These are phyloP conservation scores for Danio albolineatus DNA, from an alignment of 2,797 vertebrate species.

Conservation along the genomic window DNA sequence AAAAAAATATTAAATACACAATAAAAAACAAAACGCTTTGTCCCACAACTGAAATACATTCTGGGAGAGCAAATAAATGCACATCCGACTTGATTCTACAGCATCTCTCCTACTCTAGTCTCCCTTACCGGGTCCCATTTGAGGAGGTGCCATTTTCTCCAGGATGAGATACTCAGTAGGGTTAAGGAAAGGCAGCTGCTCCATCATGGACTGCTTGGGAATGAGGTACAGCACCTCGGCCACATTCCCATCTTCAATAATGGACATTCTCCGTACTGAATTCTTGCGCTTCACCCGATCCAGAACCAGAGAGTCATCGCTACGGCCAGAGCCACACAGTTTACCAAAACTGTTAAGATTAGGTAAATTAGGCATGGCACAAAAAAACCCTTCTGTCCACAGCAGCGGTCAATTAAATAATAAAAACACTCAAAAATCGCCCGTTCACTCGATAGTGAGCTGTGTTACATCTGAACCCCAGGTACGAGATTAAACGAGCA, in stretches of 20 bases:
- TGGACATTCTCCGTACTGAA: constrained; percentile 81
- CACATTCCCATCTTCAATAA: constrained; percentile 84
- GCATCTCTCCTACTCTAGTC: background rate
- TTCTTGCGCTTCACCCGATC: constrained; percentile 80
- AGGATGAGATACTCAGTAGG: constrained; percentile 84
- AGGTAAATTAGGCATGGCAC: constrained; percentile 84
- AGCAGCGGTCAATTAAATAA: constrained; percentile 54
- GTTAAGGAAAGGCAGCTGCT: constrained; percentile 86
- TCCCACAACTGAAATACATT: background rate
- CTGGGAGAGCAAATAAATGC: background rate
- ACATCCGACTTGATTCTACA: background rate
- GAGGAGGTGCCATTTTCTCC: constrained; percentile 74
- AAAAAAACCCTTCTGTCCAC: constrained; percentile 48
- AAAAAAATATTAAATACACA: too few species aligned
- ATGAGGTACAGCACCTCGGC: constrained; percentile 83
- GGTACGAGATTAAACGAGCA: constrained; percentile 35
- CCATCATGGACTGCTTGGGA: constrained; percentile 85
- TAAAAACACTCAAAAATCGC: constrained; percentile 15
- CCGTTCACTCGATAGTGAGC: constrained; percentile 11
- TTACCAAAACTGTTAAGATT: constrained; percentile 85
- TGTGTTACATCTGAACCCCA: constrained; percentile 3
- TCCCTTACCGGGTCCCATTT: constrained; percentile 56
- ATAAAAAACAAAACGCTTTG: background rate
- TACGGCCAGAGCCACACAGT: constrained; percentile 82
- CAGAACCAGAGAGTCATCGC: constrained; percentile 76